Evolutionary conservation across 2,888 invertebrate species (phyloP).

Genomic region (Andrena praecox): DNA sequence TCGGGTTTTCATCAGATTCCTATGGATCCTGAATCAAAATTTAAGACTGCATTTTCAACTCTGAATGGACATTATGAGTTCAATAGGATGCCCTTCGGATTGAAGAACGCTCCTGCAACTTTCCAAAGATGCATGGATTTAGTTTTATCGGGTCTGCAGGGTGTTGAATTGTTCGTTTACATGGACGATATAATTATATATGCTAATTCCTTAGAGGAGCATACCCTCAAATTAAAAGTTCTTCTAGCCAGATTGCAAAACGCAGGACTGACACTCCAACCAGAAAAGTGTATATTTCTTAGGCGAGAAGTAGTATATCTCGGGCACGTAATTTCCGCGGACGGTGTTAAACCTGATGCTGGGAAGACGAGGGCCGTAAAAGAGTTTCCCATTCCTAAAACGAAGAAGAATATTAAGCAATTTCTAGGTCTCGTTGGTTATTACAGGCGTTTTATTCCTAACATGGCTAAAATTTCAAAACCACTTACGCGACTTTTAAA

Average conservation of each 20-base stretch:
- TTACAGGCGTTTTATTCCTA: not conserved
- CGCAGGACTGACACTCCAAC: not conserved
- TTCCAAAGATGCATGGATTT: slow-evolving; percentile 5
- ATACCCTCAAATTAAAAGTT: not conserved
- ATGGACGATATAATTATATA: slow-evolving; percentile 16
- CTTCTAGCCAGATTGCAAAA: not conserved
- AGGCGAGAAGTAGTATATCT: not conserved
- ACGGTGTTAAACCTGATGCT: slow-evolving; percentile 5
- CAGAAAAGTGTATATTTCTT: slow-evolving; percentile 11
- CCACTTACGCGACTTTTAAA: slow-evolving; percentile 10
- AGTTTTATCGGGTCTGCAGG: not conserved
- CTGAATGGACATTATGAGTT: slow-evolving; percentile 15
- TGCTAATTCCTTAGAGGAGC: not conserved
- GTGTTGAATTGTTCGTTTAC: slow-evolving; percentile 4
- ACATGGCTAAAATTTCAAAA: not conserved
- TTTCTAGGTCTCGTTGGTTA: slow-evolving; percentile 8
- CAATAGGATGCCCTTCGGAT: slow-evolving; percentile 10
- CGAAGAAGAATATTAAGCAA: slow-evolving; percentile 4
- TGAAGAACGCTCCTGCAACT: slow-evolving; percentile 12
- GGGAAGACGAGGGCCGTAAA: not conserved
- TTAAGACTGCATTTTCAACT: slow-evolving; percentile 13
- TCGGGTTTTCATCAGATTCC: not conserved
- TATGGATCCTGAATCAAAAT: not conserved
- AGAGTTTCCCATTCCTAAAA: not conserved
- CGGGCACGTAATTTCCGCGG: not conserved